These are phyloP conservation scores for Gerris lacustris DNA, from an alignment of 2,888 invertebrate genomes.

Conservation along the genomic window DNA sequence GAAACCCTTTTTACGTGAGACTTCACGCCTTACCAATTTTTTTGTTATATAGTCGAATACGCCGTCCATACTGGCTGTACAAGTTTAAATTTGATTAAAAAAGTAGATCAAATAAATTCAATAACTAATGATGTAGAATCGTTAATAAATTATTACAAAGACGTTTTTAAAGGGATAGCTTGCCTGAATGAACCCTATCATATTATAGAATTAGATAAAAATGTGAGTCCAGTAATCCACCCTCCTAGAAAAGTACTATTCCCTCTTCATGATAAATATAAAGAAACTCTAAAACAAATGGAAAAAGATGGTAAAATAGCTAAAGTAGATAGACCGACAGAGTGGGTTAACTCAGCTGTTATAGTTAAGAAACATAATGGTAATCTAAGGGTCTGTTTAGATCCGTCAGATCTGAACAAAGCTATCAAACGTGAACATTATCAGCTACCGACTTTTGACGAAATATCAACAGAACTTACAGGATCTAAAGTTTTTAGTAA, in stretches of 20 bases:
- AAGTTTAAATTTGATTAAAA: background rate
- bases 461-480: slow-evolving; percentile 12
- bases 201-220: slow-evolving; percentile 9
- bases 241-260: slow-evolving; percentile 10
- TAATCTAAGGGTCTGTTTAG: slow-evolving; percentile 8
- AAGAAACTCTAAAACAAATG: slow-evolving; percentile 8
- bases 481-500: background rate
- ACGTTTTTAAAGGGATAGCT: slow-evolving; percentile 9
- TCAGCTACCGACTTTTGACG: slow-evolving; percentile 6
- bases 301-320: slow-evolving; percentile 4
- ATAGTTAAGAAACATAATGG: slow-evolving; percentile 15
- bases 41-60: too few relatives aligned
- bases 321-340: slow-evolving; percentile 6
- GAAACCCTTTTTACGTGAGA: too few relatives aligned
- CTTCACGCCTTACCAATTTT: too few relatives aligned
- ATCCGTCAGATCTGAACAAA: slow-evolving; percentile 13
- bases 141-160: slow-evolving; percentile 10
- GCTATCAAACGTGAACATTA: slow-evolving; percentile 17
- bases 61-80: background rate
- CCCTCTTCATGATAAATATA: slow-evolving; percentile 1
- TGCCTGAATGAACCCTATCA: slow-evolving; percentile 1
- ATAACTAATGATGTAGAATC: background rate
- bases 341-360: background rate
- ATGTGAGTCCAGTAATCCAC: background rate
- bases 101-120: slow-evolving; percentile 6